Evolutionary conservation across 64 coral and sea anemone species (phyloP), one percentile per base, ranked within the genome.

Genomic region (Acropora tenuis): DNA sequence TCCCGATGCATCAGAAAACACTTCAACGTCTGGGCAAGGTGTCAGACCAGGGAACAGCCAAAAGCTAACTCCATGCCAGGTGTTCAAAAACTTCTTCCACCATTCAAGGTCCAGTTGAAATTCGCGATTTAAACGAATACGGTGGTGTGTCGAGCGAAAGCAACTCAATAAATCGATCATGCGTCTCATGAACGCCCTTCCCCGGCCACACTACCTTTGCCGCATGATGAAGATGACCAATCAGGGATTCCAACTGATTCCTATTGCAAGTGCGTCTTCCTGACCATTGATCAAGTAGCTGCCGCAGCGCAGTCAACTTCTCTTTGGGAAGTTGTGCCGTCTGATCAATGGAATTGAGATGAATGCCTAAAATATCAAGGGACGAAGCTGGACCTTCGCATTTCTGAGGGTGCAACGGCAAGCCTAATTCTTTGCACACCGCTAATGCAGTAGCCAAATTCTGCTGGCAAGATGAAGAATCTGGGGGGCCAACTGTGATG

Each of bases 281-380:
- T 30, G 30, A 30, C 30, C 30, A 59, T 12, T 59, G 55, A 89
- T 53, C 3, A 89, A 6, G 6, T 50, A 4, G 30, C 30, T 30
- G 30, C 46, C 55, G 8, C 44, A 89, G 10, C 17, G 69, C 71
- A 1, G 87, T 0, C 46, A 89, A 74, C 59, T 89, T 89, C 8
- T 89, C 53, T 3, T 43, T 30, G 30, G 30, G 30, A 30, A 30
- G 30, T 30, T 30, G 30, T 30, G 30, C 30, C 30, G 30, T 30
- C 30, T 30, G 30, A 30, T 30, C 30, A 30, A 30, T 30, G 30
- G 30, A 30, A 30, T 30, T 30, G 0, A 30, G 30, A 30, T 30
- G 30, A 30, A 30, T 30, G 30, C 30, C 30, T 30, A 30, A 30
- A 30, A 30, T 30, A 30, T 30, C 30, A 30, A 30, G 30, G 30